phyloP scores from a whole-genome alignment of 2,113 vertebrate species.

The Boulengeromyrus knoepffleri region DNA sequence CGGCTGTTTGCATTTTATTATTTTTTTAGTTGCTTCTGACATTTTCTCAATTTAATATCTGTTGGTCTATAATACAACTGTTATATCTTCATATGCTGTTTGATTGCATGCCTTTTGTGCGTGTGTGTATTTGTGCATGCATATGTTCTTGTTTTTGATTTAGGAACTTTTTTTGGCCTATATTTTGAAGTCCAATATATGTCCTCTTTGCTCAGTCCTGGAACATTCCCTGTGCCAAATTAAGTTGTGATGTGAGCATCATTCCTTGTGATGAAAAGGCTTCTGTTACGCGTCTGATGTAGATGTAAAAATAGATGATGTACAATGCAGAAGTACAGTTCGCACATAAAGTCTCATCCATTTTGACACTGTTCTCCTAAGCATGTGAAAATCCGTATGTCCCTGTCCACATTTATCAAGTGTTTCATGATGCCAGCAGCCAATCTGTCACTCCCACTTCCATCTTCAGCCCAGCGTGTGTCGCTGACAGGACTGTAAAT shows the following conservation, averaged over 20 bases:
- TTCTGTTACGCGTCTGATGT: neutral
- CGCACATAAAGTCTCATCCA: neutral
- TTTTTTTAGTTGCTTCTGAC: neutral
- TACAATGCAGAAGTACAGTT: neutral
- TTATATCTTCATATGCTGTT: neutral
- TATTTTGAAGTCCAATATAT: neutral
- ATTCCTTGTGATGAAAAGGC: neutral
- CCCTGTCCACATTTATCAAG: neutral
- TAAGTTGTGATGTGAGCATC: neutral
- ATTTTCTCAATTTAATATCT: neutral
- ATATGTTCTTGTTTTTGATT: neutral
- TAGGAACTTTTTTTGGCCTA: neutral
- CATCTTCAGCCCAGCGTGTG: neutral
- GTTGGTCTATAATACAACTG: neutral
- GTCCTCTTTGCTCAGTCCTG: neutral
- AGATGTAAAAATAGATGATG: slow-evolving; percentile 2
- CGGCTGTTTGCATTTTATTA: neutral
- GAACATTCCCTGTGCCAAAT: neutral
- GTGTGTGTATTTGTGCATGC: neutral
- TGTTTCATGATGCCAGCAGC: neutral
- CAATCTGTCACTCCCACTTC: neutral
- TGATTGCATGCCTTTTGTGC: neutral
- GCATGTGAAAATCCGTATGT: neutral
- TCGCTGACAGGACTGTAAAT: neutral
- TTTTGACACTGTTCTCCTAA: neutral